Conservation (phyloP, 2,888 invertebrate species). For the Gnatocerus cornutus region DNA sequence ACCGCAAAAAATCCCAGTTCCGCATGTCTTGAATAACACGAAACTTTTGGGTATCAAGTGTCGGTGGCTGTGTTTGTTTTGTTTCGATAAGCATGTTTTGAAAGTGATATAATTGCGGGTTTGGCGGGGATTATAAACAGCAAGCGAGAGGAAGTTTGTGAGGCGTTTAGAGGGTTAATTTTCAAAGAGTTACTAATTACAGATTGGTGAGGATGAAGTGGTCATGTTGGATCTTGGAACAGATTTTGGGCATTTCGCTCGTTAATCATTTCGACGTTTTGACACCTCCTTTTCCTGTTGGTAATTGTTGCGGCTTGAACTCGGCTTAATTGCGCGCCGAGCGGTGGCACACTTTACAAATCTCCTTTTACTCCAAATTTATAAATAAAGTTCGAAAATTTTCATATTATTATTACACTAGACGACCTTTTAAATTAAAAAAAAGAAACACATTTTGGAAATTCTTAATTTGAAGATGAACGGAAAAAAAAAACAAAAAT, state of each 20-base stretch:
- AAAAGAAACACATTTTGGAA: no score
- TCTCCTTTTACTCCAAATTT: neutral
- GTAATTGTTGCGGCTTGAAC: conserved; percentile 36
- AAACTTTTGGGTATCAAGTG: conserved; percentile 34
- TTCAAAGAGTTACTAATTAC: conserved; percentile 1
- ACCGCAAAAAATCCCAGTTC: conserved; percentile 62
- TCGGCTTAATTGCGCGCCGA: conserved; percentile 40
- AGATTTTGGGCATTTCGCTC: conserved; percentile 31
- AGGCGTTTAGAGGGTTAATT: neutral
- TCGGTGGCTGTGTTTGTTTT: conserved; percentile 10
- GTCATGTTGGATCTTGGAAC: conserved; percentile 14
- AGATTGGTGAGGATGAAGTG: conserved; percentile 3
- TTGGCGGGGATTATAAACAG: conserved; percentile 3
- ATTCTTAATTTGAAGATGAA: no score
- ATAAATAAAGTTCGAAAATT: no score
- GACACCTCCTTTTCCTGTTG: conserved; percentile 46
- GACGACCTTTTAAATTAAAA: no score
- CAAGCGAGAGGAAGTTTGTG: neutral
- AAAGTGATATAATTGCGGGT: conserved; percentile 22
- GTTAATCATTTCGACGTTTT: conserved; percentile 42
- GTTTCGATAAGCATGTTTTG: conserved; percentile 16
- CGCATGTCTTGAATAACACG: conserved; percentile 54
- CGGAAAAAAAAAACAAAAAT: no score
- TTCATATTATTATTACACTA: no score
- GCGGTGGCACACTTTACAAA: conserved; percentile 34